Percentiles rank a stretch among this genome's conserved stretches.
These are phyloP conservation scores for Xiphophorus hellerii DNA, from an alignment of 2,113 vertebrate genomes.

Conservation along the genomic window DNA sequence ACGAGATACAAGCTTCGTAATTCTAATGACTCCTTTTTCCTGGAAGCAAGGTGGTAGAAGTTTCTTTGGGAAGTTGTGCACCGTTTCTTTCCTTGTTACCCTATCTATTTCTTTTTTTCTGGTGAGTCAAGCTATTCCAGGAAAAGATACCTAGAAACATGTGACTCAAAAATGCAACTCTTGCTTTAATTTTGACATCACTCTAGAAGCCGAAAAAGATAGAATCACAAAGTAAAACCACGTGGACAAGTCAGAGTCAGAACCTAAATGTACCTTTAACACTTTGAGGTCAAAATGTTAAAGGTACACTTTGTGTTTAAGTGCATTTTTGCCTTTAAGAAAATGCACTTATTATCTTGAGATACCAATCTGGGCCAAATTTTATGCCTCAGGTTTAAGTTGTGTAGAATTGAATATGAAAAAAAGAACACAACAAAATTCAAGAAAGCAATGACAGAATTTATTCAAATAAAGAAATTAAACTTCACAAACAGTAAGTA, in stretches of 20 bases:
- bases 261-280: background rate
- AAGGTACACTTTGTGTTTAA: too few species aligned
- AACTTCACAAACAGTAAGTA: background rate
- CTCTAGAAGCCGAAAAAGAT: background rate
- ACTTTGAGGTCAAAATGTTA: background rate
- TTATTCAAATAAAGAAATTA: too few species aligned
- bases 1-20: background rate
- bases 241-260: background rate
- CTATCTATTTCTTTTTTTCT: conserved; percentile 15
- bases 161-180: conserved; percentile 51
- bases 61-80: background rate
- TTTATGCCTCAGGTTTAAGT: background rate
- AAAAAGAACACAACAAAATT: background rate
- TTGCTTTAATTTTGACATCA: conserved; percentile 1
- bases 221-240: background rate
- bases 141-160: conserved; percentile 45
- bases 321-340: background rate
- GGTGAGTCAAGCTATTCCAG: conserved; percentile 39
- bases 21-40: background rate
- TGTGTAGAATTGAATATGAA: background rate
- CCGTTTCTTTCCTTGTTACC: conserved; percentile 1
- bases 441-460: background rate
- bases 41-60: background rate
- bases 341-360: background rate
- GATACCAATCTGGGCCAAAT: background rate